These are phyloP conservation scores for Griposia aprilina DNA, from an alignment of 2,888 invertebrate genomes.

Conservation along the genomic window DNA sequence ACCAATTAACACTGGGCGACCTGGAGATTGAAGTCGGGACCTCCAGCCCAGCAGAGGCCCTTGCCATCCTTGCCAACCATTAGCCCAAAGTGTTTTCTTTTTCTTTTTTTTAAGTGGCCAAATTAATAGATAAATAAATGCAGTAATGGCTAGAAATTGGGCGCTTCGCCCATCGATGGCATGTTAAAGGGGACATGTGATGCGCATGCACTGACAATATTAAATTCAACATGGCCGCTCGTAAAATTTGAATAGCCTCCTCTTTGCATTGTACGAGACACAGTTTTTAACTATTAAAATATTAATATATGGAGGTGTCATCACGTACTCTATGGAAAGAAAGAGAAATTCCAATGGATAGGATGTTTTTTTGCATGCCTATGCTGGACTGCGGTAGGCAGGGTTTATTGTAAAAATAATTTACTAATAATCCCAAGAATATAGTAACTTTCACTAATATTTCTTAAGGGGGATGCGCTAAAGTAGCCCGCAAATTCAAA, in stretches of 20 bases:
- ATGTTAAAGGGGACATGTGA: conserved; percentile 65
- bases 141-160: conserved; percentile 10
- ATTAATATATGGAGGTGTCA: conserved; percentile 54
- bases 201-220: conserved; percentile 72
- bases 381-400: background rate
- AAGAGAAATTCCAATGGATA: conserved; percentile 11
- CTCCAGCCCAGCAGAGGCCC: background rate
- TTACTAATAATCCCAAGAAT: background rate
- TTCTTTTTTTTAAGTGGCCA: background rate
- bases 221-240: conserved; percentile 66
- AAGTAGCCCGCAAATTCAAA: too few relatives aligned
- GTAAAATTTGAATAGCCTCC: conserved; percentile 73
- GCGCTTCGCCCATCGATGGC: conserved; percentile 23
- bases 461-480: too few relatives aligned
- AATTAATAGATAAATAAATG: background rate
- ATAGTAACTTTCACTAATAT: background rate
- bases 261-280: conserved; percentile 64
- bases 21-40: background rate
- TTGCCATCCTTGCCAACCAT: background rate
- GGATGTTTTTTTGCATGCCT: background rate
- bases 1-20: background rate
- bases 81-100: background rate
- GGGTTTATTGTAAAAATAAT: background rate
- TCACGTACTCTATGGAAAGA: conserved; percentile 52
- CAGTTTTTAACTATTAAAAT: conserved; percentile 67